These are phyloP conservation scores for Malthinus flaveolus DNA, from an alignment of 2,888 invertebrate species.

Conservation along the genomic window DNA sequence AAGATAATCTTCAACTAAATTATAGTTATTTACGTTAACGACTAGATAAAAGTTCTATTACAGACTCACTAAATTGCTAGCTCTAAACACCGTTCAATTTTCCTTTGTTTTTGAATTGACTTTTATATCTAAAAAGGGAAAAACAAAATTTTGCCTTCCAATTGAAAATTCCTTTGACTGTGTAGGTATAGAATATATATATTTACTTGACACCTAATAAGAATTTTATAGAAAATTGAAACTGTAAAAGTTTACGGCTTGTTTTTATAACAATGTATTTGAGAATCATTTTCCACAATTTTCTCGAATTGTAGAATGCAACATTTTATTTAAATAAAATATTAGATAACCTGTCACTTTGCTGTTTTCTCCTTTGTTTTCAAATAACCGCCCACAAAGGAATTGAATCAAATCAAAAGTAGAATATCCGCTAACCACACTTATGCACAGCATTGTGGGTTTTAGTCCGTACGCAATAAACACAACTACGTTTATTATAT, in stretches of 20 bases:
- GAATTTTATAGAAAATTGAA: constrained; percentile 25
- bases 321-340: too few species aligned
- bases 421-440: too few species aligned
- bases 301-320: too few species aligned
- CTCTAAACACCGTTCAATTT: constrained; percentile 28
- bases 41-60: constrained; percentile 34
- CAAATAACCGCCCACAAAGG: too few species aligned
- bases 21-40: constrained; percentile 34
- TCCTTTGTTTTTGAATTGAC: constrained; percentile 21
- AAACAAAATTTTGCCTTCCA: constrained; percentile 18
- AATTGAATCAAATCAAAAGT: too few species aligned
- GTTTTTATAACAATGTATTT: background rate
- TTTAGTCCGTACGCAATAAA: too few species aligned
- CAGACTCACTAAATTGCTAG: constrained; percentile 33
- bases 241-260: constrained; percentile 4
- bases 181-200: constrained; percentile 22
- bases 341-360: too few species aligned
- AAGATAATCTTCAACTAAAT: constrained; percentile 31
- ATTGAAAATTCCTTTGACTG: constrained; percentile 24
- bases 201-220: constrained; percentile 28
- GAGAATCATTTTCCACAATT: too few species aligned
- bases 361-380: too few species aligned
- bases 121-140: constrained; percentile 20
- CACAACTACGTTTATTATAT: too few species aligned
- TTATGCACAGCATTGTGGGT: too few species aligned